Conservation (phyloP, 2,888 invertebrate genomes). For the Hoplodrina ambigua region DNA sequence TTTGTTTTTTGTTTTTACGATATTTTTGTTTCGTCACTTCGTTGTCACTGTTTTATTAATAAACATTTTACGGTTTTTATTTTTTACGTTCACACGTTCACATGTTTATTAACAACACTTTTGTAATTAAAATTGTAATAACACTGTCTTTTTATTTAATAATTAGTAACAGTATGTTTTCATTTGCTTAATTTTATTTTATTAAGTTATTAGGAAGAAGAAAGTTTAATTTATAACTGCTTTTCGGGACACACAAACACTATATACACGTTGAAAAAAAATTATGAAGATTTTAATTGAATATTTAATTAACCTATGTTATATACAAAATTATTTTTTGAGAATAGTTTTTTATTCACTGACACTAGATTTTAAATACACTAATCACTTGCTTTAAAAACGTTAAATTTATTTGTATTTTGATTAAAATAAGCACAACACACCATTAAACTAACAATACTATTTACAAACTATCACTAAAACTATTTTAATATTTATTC, state of each 20-base stretch:
- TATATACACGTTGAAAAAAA: neutral
- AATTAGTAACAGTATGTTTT: no score
- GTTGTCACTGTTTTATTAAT: neutral
- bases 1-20: conserved; percentile 6
- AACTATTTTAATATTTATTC: conserved; percentile 3
- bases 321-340: no score
- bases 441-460: conserved; percentile 6
- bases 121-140: no score
- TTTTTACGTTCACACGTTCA: neutral
- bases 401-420: neutral
- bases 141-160: no score
- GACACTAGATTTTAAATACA: neutral
- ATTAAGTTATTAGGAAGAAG: neutral
- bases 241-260: neutral
- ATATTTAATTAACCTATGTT: neutral
- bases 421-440: conserved; percentile 12
- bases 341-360: neutral
- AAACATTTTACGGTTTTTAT: neutral
- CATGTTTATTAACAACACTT: neutral
- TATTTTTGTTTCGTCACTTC: conserved; percentile 15
- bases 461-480: neutral
- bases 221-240: neutral
- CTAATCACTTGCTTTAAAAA: neutral
- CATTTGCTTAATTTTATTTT: neutral
- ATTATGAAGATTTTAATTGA: neutral